Percentiles rank a stretch among this genome's conserved stretches.
phyloP scores from a whole-genome alignment of 2,888 invertebrate genomes.

The Sphaerophoria rueppellii region DNA sequence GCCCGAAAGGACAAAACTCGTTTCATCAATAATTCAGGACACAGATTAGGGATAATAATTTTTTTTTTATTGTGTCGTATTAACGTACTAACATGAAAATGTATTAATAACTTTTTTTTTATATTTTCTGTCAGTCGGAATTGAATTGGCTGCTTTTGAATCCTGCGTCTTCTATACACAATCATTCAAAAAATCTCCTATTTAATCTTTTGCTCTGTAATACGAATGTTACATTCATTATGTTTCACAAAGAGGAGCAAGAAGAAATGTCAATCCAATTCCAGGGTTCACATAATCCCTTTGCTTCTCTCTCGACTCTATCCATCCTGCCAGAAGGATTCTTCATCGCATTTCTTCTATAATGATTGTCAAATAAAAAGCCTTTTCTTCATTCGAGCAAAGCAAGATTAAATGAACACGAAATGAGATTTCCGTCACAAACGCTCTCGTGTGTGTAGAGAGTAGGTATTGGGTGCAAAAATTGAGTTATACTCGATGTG shows the following conservation, averaged over 20 bases:
- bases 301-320: background rate
- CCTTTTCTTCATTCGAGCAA: constrained; percentile 38
- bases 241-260: background rate
- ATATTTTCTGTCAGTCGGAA: background rate
- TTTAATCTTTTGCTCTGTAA: constrained; percentile 16
- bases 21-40: background rate
- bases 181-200: background rate
- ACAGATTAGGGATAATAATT: background rate
- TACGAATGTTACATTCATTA: constrained; percentile 1
- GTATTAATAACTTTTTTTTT: background rate
- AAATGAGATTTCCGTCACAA: constrained; percentile 30
- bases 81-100: background rate
- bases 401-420: constrained; percentile 46
- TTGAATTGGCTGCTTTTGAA: background rate
- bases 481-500: background rate
- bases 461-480: too few species aligned
- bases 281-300: constrained; percentile 12
- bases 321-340: background rate
- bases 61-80: background rate
- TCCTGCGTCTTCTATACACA: background rate
- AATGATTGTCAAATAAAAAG: constrained; percentile 33
- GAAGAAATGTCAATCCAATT: constrained; percentile 17
- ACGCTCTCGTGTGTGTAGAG: background rate
- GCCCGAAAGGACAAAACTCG: too few species aligned
- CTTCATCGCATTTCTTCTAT: background rate